Evolutionary conservation across 2,113 vertebrate genomes (phyloP).

Genomic region (Columba janthina): DNA sequence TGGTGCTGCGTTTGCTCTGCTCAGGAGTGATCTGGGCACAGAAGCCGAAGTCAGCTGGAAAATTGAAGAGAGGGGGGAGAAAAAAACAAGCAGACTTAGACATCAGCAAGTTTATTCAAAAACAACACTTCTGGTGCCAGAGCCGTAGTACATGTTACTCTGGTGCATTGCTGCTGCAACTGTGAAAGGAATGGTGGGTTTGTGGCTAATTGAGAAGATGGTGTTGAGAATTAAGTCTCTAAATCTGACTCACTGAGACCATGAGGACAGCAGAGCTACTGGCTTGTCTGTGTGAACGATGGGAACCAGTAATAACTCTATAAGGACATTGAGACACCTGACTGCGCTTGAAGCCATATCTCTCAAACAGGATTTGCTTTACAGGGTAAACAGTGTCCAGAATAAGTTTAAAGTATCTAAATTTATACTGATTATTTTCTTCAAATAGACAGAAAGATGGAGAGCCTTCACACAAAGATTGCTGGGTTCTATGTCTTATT

Average conservation of each 20-base stretch:
- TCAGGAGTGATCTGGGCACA: constrained; percentile 98
- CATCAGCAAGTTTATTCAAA: background rate
- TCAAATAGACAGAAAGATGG: background rate
- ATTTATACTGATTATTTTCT: background rate
- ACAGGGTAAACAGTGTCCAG: background rate
- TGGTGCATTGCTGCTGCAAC: background rate
- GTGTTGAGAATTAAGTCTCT: background rate
- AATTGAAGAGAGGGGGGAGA: background rate
- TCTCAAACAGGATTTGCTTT: background rate
- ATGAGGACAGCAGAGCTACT: background rate
- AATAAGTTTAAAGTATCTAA: background rate
- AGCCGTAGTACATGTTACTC: background rate
- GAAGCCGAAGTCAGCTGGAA: constrained; percentile 94
- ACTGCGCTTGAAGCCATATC: background rate
- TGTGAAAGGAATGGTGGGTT: background rate
- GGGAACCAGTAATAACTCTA: background rate
- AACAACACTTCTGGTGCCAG: background rate
- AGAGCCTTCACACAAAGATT: background rate
- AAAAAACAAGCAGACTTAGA: background rate
- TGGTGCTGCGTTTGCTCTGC: constrained; percentile 97
- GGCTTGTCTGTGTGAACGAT: background rate
- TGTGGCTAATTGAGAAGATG: background rate
- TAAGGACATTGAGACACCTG: background rate
- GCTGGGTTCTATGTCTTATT: background rate
- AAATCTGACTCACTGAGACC: background rate